phyloP scores from a whole-genome alignment of 2,113 vertebrate species.

The Cheirogaleus medius region DNA sequence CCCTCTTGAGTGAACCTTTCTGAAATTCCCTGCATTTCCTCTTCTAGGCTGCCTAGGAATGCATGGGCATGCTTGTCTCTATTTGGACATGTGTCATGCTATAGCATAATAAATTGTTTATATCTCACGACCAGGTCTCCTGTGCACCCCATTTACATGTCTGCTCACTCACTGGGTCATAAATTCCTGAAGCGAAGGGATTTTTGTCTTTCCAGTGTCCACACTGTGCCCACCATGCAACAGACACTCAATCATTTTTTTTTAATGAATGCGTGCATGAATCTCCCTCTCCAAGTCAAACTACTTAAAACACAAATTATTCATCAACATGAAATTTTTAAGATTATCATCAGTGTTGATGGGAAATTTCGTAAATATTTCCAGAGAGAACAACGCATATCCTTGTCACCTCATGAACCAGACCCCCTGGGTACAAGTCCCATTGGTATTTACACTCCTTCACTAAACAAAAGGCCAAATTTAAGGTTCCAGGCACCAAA shows the following conservation, averaged over 20 bases:
- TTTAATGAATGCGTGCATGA: background rate
- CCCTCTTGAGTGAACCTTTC: background rate
- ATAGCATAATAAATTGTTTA: background rate
- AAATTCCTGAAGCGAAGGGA: background rate
- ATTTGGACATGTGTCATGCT: background rate
- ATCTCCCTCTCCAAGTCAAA: constrained; percentile 16
- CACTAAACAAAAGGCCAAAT: background rate
- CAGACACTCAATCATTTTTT: background rate
- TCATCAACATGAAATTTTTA: background rate
- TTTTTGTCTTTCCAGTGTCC: background rate
- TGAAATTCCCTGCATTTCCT: background rate
- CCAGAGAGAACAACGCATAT: background rate
- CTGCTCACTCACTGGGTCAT: background rate
- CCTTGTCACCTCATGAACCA: background rate
- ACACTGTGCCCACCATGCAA: background rate
- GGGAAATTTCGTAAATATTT: constrained; percentile 26
- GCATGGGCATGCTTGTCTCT: background rate
- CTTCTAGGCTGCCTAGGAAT: background rate
- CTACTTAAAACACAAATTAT: constrained; percentile 33
- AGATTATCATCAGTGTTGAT: background rate
- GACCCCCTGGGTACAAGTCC: background rate
- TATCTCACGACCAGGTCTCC: background rate
- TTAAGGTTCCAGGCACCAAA: background rate
- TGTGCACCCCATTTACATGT: background rate
- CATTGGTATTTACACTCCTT: background rate